A percentile compares a stretch with the other conserved stretches of the same genome.
Evolutionary conservation across 2,797 vertebrate species (phyloP).

Genomic region (Champsocephalus esox): DNA sequence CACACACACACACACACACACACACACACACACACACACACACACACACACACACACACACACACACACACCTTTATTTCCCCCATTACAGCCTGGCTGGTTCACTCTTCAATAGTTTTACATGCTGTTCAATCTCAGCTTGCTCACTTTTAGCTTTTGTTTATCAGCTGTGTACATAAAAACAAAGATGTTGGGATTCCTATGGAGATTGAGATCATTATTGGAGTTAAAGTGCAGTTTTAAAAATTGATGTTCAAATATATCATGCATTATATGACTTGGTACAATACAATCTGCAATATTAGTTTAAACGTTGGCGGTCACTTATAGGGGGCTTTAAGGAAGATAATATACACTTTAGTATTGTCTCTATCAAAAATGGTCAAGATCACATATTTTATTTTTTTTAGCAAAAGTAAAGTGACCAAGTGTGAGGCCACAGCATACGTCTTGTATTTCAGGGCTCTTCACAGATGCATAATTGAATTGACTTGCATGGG

Average conservation of each 20-base stretch:
- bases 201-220: constrained; percentile 18
- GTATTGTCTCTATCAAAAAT: constrained; percentile 5
- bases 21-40: constrained; percentile 14
- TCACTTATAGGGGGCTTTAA: not conserved
- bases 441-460: constrained; percentile 73
- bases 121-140: constrained; percentile 66
- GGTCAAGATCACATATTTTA: not conserved
- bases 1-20: too few species aligned
- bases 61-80: constrained; percentile 65
- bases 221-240: constrained; percentile 8
- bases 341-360: not conserved
- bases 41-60: too few species aligned
- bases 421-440: constrained; percentile 33
- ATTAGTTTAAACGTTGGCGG: not conserved
- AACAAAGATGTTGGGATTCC: constrained; percentile 46
- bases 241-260: constrained; percentile 16
- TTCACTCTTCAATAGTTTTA: constrained; percentile 70
- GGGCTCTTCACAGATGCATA: constrained; percentile 80
- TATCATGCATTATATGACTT: not conserved
- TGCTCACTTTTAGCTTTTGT: constrained; percentile 42
- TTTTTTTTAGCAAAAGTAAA: constrained; percentile 8
- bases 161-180: constrained; percentile 31
- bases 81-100: constrained; percentile 71
- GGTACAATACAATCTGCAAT: constrained; percentile 7
- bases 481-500: constrained; percentile 85